These are phyloP conservation scores for Luscinia luscinia DNA, from an alignment of 2,797 vertebrate species.

Conservation along the genomic window DNA sequence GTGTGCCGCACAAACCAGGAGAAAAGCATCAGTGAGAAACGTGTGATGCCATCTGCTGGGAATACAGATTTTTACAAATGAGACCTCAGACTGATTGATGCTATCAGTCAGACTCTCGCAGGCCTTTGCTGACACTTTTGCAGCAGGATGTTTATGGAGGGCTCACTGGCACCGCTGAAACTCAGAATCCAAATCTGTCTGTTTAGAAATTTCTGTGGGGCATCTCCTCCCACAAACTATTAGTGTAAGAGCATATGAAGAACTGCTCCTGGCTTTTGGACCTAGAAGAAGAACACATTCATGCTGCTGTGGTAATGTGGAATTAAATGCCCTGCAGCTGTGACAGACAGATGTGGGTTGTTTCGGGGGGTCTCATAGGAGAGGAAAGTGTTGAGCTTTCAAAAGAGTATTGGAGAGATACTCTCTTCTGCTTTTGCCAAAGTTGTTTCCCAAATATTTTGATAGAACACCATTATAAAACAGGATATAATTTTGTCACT, in stretches of 20 bases:
- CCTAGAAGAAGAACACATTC: neutral
- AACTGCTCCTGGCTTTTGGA: neutral
- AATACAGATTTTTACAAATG: neutral
- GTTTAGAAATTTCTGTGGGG: neutral
- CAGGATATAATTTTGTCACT: neutral
- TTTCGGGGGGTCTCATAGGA: neutral
- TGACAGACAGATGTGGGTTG: neutral
- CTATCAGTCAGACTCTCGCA: neutral
- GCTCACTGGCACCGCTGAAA: neutral
- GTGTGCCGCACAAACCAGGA: neutral
- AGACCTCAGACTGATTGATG: neutral
- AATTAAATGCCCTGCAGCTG: neutral
- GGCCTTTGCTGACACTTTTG: neutral
- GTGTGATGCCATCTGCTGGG: conserved; percentile 29
- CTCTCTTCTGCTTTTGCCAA: neutral
- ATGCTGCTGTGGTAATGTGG: neutral
- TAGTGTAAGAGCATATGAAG: neutral
- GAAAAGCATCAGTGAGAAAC: neutral
- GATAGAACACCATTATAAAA: neutral
- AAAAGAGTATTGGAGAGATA: neutral
- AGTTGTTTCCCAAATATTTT: neutral
- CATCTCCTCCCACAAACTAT: neutral
- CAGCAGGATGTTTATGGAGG: neutral
- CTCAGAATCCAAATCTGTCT: neutral
- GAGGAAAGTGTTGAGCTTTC: neutral